These are phyloP conservation scores for Drosophila aldrichi DNA, from an alignment of 2,888 invertebrate genomes.

Conservation along the genomic window DNA sequence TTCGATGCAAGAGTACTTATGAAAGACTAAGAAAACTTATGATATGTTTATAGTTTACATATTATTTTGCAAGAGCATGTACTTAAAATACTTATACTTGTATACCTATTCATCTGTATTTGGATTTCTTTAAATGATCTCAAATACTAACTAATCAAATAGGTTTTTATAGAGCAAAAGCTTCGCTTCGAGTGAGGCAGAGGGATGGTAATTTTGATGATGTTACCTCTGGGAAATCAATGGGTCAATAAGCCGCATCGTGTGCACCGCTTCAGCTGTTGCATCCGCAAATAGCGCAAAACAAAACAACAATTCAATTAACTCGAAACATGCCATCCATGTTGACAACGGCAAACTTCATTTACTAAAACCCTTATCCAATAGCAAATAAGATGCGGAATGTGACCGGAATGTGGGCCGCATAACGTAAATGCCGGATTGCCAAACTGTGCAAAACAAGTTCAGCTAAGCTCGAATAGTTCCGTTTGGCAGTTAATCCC, in stretches of 20 bases:
- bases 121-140: background rate
- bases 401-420: background rate
- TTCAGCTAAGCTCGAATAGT: background rate
- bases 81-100: background rate
- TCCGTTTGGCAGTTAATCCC: background rate
- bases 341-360: constrained; percentile 30
- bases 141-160: background rate
- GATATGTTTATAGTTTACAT: background rate
- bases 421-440: background rate
- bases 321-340: constrained; percentile 47
- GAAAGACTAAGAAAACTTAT: background rate
- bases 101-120: background rate
- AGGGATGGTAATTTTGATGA: background rate
- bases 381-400: background rate
- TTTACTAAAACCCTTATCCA: constrained; percentile 28
- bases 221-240: constrained; percentile 45
- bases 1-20: background rate
- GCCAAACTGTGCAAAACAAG: background rate
- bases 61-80: background rate
- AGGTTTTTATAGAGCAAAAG: no score
- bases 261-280: constrained; percentile 13
- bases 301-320: constrained; percentile 64
- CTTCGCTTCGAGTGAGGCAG: background rate
- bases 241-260: constrained; percentile 48
- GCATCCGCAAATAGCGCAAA: constrained; percentile 24